Conservation (phyloP, 2,113 vertebrate species). For the Rhinoptilus africanus region DNA sequence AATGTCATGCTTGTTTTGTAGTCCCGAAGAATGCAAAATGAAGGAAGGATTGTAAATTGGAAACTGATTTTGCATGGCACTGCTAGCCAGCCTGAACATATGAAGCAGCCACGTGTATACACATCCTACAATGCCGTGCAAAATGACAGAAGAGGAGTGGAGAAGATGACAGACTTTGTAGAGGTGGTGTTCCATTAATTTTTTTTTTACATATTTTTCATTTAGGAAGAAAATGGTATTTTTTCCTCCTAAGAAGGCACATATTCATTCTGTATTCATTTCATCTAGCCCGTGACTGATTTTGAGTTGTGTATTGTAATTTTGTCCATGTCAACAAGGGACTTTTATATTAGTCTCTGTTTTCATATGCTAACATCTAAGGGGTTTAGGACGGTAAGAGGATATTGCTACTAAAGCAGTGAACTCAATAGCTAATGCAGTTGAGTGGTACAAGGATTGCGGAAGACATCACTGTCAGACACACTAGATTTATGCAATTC, state of each 20-base stretch:
- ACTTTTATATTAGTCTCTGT: neutral
- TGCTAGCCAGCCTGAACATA: slow-evolving; percentile 87
- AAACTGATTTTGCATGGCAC: slow-evolving; percentile 95
- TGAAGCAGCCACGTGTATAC: slow-evolving; percentile 88
- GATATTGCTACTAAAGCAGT: neutral
- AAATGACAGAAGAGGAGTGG: slow-evolving; percentile 93
- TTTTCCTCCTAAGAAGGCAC: neutral
- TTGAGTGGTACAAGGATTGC: neutral
- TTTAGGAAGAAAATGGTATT: neutral
- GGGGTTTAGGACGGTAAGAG: neutral
- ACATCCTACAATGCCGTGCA: slow-evolving; percentile 96
- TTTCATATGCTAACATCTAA: neutral
- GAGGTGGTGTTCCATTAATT: slow-evolving; percentile 70
- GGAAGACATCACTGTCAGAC: neutral
- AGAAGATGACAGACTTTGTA: slow-evolving; percentile 81
- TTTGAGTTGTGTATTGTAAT: neutral
- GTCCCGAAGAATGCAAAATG: slow-evolving; percentile 92
- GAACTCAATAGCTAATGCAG: neutral
- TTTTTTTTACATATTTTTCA: neutral
- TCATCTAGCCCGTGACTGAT: neutral
- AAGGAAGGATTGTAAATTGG: slow-evolving; percentile 93
- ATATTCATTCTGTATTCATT: neutral
- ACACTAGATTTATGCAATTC: neutral
- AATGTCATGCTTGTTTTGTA: slow-evolving; percentile 34
- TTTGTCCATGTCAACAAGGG: neutral